Evolutionary conservation across 1,140 invertebrate species (phyloP).

Genomic region (Pomacea maculata): DNA sequence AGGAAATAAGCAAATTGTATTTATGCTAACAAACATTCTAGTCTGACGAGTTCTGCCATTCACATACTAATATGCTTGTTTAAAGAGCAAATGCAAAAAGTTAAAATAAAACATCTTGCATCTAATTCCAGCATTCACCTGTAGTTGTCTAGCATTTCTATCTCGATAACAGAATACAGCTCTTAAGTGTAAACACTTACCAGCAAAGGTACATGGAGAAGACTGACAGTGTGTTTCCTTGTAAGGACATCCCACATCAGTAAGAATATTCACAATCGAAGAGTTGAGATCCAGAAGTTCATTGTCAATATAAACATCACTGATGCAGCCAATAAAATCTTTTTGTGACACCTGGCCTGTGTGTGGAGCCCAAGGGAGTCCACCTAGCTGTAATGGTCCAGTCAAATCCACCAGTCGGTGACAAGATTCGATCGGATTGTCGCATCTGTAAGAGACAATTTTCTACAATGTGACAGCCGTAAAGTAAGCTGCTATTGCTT

Average conservation of each 20-base stretch:
- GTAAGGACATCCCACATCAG: conserved; percentile 83
- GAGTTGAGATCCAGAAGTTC: conserved; percentile 89
- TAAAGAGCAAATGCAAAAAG: background rate
- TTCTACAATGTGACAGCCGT: background rate
- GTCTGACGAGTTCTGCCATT: background rate
- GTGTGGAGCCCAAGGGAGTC: conserved; percentile 81
- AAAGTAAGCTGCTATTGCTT: background rate
- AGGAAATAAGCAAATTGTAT: background rate
- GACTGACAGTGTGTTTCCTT: conserved; percentile 84
- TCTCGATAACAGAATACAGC: background rate
- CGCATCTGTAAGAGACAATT: conserved; percentile 34
- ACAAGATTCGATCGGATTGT: conserved; percentile 88
- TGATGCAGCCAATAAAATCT: conserved; percentile 91
- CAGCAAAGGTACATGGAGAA: conserved; percentile 86
- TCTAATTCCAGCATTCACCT: background rate
- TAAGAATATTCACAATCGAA: conserved; percentile 90
- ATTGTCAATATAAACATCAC: conserved; percentile 88
- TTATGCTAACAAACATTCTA: background rate
- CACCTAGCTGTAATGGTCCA: conserved; percentile 93
- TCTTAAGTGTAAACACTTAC: conserved; percentile 31
- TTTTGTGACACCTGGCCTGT: conserved; percentile 82
- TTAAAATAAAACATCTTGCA: background rate
- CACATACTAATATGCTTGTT: background rate
- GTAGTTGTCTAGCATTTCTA: too few relatives aligned
- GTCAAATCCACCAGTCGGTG: conserved; percentile 95